Evolutionary conservation across 1,140 invertebrate species (phyloP).

Genomic region (Aphelinus certus): DNA sequence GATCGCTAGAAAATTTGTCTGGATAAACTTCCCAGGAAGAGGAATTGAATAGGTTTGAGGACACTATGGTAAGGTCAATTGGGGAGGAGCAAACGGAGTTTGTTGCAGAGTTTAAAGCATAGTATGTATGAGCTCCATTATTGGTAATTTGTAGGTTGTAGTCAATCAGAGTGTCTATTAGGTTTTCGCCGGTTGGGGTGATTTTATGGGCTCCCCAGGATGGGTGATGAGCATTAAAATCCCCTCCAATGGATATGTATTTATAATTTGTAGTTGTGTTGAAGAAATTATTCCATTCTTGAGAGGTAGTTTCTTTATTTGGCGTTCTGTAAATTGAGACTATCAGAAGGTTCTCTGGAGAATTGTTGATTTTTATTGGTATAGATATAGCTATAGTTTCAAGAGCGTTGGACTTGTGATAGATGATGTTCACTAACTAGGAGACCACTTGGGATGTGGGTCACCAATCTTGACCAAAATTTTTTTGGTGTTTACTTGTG

Average conservation of each 20-base stretch:
- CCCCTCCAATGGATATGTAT: neutral
- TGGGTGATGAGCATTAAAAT: conserved; percentile 14
- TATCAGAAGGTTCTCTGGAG: neutral
- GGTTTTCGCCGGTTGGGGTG: neutral
- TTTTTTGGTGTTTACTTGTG: too few relatives aligned
- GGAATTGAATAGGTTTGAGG: neutral
- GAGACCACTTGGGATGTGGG: too few relatives aligned
- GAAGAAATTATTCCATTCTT: conserved; percentile 3
- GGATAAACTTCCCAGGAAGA: neutral
- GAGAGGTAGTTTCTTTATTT: neutral
- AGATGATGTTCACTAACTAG: neutral
- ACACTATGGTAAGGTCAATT: conserved; percentile 6
- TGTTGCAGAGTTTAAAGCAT: neutral
- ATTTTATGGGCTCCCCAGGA: conserved; percentile 11
- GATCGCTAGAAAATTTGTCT: conserved; percentile 5
- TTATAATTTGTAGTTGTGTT: neutral
- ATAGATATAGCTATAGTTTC: conserved; percentile 2
- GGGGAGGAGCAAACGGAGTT: neutral
- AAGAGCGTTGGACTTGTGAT: neutral
- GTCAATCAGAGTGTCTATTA: neutral
- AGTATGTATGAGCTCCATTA: conserved; percentile 5
- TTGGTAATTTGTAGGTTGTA: neutral
- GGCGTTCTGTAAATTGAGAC: neutral
- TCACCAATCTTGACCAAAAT: too few relatives aligned
- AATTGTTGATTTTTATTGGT: neutral